A percentile compares a stretch with the other conserved stretches of the same genome.
These are phyloP conservation scores for Vanacampus margaritifer DNA, from an alignment of 2,113 vertebrate genomes.

Conservation along the genomic window DNA sequence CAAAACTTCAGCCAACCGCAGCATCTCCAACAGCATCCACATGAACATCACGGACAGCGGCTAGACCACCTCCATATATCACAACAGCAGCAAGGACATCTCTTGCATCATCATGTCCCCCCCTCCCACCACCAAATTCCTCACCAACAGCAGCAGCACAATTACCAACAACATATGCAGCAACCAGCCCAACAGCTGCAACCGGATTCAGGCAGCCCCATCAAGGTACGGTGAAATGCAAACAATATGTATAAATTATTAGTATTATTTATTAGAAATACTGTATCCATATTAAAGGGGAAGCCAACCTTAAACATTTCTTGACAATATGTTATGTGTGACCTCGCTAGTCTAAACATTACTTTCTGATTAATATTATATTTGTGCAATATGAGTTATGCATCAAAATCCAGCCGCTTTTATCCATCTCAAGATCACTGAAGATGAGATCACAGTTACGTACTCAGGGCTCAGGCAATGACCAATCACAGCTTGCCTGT, in stretches of 20 bases:
- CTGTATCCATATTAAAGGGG: no score
- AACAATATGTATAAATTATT: neutral
- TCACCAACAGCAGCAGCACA: slow-evolving; percentile 54
- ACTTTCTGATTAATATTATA: no score
- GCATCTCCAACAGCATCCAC: slow-evolving; percentile 54
- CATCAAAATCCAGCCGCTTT: no score
- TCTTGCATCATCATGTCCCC: slow-evolving; percentile 49
- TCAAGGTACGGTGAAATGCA: slow-evolving; percentile 60
- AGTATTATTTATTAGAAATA: neutral
- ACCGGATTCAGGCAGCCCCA: slow-evolving; percentile 61
- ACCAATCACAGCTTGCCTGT: no score
- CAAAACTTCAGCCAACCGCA: slow-evolving; percentile 59
- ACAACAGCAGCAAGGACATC: slow-evolving; percentile 58
- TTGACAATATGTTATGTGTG: no score
- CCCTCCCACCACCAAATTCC: slow-evolving; percentile 43
- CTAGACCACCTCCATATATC: slow-evolving; percentile 46
- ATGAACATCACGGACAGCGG: slow-evolving; percentile 44
- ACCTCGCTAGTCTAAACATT: no score
- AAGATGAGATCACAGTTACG: no score
- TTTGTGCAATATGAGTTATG: no score
- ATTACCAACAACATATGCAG: slow-evolving; percentile 49
- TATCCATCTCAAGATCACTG: no score
- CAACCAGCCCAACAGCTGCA: slow-evolving; percentile 39
- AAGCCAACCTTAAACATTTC: no score
- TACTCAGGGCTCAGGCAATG: no score